phyloP scores from a whole-genome alignment of 1,140 invertebrate genomes.

The Lepidurus arcticus region DNA sequence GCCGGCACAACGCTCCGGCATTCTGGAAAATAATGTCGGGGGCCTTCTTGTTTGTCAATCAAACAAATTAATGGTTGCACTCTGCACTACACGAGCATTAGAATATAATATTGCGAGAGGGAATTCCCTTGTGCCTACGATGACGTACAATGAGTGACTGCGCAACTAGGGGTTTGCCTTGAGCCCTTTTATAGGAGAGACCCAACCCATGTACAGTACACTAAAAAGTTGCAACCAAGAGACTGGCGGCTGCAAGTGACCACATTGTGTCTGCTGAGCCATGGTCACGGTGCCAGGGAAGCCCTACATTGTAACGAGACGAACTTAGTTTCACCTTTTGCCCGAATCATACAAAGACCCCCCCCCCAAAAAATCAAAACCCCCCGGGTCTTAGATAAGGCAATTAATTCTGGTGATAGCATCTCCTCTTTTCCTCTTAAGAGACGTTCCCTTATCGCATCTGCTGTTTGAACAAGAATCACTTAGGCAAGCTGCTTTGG shows the following conservation, averaged over 20 bases:
- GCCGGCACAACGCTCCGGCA: not conserved
- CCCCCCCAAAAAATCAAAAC: not conserved
- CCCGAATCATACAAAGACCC: not conserved
- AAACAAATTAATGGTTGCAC: not conserved
- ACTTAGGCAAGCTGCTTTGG: not conserved
- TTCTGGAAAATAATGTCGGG: not conserved
- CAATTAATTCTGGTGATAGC: no score
- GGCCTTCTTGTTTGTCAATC: not conserved
- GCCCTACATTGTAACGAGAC: not conserved
- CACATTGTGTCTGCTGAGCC: not conserved
- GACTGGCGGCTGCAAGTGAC: not conserved
- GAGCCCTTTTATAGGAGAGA: not conserved
- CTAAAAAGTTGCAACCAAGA: not conserved
- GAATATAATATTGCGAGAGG: not conserved
- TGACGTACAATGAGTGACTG: constrained; percentile 14
- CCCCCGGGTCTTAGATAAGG: no score
- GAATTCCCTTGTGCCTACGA: constrained; percentile 13
- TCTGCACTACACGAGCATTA: not conserved
- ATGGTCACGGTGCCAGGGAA: constrained; percentile 4
- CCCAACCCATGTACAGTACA: not conserved
- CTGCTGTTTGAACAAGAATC: not conserved
- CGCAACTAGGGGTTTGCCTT: not conserved
- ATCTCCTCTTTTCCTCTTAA: no score
- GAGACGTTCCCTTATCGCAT: not conserved
- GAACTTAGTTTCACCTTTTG: not conserved